These are phyloP conservation scores for Rachycentron canadum DNA, from an alignment of 2,797 vertebrate species.

Conservation along the genomic window DNA sequence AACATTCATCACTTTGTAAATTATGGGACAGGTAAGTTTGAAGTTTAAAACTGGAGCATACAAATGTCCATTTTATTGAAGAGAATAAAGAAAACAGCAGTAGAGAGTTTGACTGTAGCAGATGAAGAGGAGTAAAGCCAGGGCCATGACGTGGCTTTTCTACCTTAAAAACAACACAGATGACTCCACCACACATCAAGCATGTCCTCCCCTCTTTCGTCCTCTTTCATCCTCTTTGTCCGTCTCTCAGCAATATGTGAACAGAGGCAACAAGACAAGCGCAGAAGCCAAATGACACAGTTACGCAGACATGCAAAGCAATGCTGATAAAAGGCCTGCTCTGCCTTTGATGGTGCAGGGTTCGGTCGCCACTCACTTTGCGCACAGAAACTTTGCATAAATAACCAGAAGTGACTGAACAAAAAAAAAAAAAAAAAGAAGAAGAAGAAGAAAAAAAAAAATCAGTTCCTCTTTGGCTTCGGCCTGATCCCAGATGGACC, in stretches of 20 bases:
- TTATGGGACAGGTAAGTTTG: neutral
- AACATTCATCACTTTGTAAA: neutral
- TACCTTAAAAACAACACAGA: constrained; percentile 16
- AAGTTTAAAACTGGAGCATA: too few species aligned
- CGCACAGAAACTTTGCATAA: constrained; percentile 51
- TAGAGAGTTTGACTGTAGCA: neutral
- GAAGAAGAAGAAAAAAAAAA: neutral
- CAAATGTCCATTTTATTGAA: neutral
- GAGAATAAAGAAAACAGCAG: neutral
- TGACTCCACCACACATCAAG: neutral
- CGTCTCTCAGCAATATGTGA: constrained; percentile 47
- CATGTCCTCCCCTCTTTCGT: constrained; percentile 15
- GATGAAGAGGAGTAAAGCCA: neutral
- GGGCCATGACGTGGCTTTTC: neutral
- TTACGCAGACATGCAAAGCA: constrained; percentile 53
- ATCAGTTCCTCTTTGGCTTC: constrained; percentile 53
- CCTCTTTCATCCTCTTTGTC: constrained; percentile 11
- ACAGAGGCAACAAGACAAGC: constrained; percentile 46
- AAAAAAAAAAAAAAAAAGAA: neutral
- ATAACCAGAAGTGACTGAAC: constrained; percentile 33
- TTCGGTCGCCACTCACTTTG: constrained; percentile 27
- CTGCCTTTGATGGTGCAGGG: constrained; percentile 32
- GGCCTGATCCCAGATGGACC: constrained; percentile 43
- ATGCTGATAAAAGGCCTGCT: neutral
- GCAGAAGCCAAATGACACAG: constrained; percentile 35